Conservation (phyloP, 2,797 vertebrate species). For the Apodemus agrarius region DNA sequence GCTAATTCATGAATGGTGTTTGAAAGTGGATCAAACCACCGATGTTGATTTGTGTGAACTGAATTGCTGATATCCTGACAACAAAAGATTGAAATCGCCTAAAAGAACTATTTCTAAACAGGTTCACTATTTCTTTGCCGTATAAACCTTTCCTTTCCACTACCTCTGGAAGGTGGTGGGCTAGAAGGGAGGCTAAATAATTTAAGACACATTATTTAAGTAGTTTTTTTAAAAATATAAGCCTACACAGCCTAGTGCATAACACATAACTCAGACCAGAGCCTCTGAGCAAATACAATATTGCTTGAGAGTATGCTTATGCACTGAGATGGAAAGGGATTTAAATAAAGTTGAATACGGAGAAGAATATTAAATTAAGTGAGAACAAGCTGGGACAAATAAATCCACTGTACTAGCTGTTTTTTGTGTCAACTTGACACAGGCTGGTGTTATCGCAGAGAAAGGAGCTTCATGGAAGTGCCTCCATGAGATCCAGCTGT, state of each 20-base stretch:
- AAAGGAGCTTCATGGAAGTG: no score
- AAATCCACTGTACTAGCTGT: no score
- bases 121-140: background rate
- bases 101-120: background rate
- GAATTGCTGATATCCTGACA: background rate
- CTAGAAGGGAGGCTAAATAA: background rate
- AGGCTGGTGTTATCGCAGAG: no score
- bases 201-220: background rate
- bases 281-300: background rate
- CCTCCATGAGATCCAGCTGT: no score
- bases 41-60: background rate
- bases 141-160: background rate
- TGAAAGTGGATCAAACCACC: background rate
- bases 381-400: background rate
- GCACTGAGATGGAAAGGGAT: background rate
- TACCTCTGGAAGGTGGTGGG: background rate
- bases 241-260: background rate
- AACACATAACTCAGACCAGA: background rate
- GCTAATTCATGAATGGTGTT: background rate
- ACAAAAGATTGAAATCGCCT: background rate
- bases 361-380: background rate
- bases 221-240: background rate
- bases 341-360: background rate
- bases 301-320: background rate
- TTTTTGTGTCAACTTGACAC: no score